These are phyloP conservation scores for Lasioglossum lativentre DNA, from an alignment of 2,888 invertebrate species.

Conservation along the genomic window DNA sequence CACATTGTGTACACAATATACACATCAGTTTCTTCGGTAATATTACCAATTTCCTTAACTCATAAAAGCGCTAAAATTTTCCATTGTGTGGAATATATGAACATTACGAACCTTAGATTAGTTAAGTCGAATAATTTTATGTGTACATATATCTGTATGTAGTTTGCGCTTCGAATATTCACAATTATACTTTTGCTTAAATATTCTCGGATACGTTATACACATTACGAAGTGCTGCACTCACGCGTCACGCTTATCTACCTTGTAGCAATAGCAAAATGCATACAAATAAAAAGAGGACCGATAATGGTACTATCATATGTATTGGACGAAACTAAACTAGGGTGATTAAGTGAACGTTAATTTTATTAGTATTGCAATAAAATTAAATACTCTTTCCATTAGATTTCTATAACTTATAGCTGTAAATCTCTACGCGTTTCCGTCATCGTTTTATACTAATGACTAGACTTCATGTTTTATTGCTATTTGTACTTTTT, in stretches of 20 bases:
- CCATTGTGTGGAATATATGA: conserved; percentile 18
- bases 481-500: conserved; percentile 76
- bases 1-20: conserved; percentile 40
- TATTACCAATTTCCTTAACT: conserved; percentile 34
- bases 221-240: background rate
- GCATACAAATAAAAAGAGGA: background rate
- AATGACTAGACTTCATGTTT: conserved; percentile 82
- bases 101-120: conserved; percentile 44
- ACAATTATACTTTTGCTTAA: conserved; percentile 24
- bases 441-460: conserved; percentile 73
- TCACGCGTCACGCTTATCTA: background rate
- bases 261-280: conserved; percentile 14
- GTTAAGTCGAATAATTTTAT: conserved; percentile 38
- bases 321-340: conserved; percentile 40
- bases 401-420: conserved; percentile 52
- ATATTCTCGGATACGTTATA: conserved; percentile 14
- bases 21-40: conserved; percentile 28
- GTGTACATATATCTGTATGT: conserved; percentile 20
- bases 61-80: conserved; percentile 28
- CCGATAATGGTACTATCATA: background rate
- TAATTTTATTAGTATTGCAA: conserved; percentile 47
- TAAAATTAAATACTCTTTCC: conserved; percentile 45
- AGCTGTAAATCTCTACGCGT: conserved; percentile 38
- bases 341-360: conserved; percentile 36
- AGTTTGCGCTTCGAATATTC: conserved; percentile 3